Conservation (phyloP, 37 sponge, comb jelly and placozoan genomes). For the Ianthella basta region DNA sequence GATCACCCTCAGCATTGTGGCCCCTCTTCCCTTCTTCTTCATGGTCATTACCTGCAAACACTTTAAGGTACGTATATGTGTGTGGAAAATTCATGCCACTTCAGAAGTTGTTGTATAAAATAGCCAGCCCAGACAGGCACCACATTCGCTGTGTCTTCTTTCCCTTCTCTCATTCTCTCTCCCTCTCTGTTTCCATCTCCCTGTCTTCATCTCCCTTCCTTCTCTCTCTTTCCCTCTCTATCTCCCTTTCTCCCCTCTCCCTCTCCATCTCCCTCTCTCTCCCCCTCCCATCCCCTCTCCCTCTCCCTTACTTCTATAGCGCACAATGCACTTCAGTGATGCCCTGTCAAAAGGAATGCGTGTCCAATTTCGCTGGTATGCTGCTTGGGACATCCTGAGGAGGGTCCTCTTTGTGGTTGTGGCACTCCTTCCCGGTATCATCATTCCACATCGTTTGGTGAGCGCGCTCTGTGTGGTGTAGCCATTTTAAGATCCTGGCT, state of each 20-base stretch:
- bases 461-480: neutral
- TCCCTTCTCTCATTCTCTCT: neutral
- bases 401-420: neutral
- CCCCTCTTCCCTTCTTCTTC: neutral
- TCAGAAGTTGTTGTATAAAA: neutral
- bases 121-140: neutral
- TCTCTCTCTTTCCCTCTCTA: too few species aligned
- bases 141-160: too few species aligned
- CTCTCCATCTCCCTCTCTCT: neutral
- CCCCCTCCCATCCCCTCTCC: neutral
- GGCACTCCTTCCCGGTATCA: neutral
- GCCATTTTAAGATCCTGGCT: too few species aligned
- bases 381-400: conserved; percentile 9
- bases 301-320: neutral
- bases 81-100: too few species aligned
- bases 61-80: conserved; percentile 29
- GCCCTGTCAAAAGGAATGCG: neutral
- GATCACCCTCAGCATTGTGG: neutral
- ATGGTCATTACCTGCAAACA: neutral
- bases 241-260: too few species aligned
- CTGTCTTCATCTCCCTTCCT: too few species aligned
- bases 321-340: neutral
- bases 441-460: neutral
- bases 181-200: neutral
- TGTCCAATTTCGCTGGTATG: neutral